These are phyloP conservation scores for Hypomecis punctinalis DNA, from an alignment of 2,888 invertebrate species.

Conservation along the genomic window DNA sequence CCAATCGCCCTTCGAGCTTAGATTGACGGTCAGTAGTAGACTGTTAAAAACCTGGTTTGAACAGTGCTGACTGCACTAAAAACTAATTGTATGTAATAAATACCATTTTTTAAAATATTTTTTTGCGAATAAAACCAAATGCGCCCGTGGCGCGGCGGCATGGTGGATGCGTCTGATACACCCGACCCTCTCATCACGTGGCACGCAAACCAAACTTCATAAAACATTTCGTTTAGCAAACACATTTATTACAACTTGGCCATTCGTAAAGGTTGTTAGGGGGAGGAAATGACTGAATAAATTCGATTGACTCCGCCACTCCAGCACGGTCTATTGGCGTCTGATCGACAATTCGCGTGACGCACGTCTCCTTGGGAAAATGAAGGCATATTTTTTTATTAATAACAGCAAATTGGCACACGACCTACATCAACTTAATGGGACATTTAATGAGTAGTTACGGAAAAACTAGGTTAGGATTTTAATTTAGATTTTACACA, in stretches of 20 bases:
- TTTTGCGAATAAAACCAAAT: too few species aligned
- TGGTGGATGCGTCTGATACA: too few species aligned
- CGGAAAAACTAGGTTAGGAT: conserved; percentile 4
- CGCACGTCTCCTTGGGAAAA: conserved; percentile 47
- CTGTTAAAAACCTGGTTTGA: too few species aligned
- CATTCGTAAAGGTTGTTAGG: conserved; percentile 63
- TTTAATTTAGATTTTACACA: background rate
- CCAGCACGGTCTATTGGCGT: conserved; percentile 59
- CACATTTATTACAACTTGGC: conserved; percentile 49
- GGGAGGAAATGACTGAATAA: conserved; percentile 77
- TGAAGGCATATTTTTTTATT: conserved; percentile 51
- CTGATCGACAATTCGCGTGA: conserved; percentile 78
- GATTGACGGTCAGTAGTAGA: too few species aligned
- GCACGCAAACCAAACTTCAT: conserved; percentile 38
- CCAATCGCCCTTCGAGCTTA: too few species aligned
- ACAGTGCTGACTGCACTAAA: too few species aligned
- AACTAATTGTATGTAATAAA: too few species aligned
- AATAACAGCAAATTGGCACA: conserved; percentile 49
- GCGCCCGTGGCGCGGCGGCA: too few species aligned
- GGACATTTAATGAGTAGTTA: conserved; percentile 31
- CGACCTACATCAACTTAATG: conserved; percentile 39
- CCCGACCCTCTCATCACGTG: background rate
- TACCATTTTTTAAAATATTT: too few species aligned
- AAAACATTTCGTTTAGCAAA: conserved; percentile 56
- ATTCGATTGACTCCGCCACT: conserved; percentile 74